A percentile compares a stretch with the other conserved stretches of the same genome.
Evolutionary conservation across 2,888 invertebrate genomes (phyloP).

Genomic region (Lepidocyrtinus sp.): DNA sequence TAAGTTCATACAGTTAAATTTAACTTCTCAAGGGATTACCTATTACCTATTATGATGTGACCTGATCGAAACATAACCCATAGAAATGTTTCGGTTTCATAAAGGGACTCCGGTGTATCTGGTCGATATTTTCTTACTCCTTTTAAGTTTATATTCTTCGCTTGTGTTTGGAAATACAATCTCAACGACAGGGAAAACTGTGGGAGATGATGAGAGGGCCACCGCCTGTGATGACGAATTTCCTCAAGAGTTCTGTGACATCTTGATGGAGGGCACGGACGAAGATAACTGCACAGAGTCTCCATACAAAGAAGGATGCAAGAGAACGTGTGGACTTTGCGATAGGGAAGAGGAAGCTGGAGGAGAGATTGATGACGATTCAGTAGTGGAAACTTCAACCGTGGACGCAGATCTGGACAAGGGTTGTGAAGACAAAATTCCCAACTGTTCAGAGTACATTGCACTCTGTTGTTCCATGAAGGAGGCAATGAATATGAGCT

Average conservation of each 20-base stretch:
- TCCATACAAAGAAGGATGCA: not conserved
- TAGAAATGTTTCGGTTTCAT: no score
- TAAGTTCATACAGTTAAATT: no score
- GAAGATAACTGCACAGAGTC: no score
- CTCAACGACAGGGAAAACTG: not conserved
- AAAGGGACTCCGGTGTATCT: no score
- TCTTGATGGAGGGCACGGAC: not conserved
- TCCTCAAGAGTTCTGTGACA: not conserved
- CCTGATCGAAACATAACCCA: no score
- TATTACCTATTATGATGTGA: no score
- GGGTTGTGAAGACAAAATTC: constrained; percentile 48
- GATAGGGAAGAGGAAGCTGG: not conserved
- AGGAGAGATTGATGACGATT: no score
- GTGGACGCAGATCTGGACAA: not conserved
- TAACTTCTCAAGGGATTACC: no score
- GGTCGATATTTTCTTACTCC: not conserved
- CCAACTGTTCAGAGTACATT: constrained; percentile 27
- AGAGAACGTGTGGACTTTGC: constrained; percentile 22
- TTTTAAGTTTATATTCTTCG: not conserved
- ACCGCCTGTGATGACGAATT: not conserved
- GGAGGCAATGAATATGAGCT: constrained; percentile 45
- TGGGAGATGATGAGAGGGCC: not conserved
- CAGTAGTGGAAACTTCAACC: not conserved
- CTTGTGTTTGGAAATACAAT: not conserved
- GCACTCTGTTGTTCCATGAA: constrained; percentile 43